Percentiles rank a stretch among this genome's conserved stretches.
Conservation (phyloP, 2,888 invertebrate genomes). For the Limnephilus marmoratus region DNA sequence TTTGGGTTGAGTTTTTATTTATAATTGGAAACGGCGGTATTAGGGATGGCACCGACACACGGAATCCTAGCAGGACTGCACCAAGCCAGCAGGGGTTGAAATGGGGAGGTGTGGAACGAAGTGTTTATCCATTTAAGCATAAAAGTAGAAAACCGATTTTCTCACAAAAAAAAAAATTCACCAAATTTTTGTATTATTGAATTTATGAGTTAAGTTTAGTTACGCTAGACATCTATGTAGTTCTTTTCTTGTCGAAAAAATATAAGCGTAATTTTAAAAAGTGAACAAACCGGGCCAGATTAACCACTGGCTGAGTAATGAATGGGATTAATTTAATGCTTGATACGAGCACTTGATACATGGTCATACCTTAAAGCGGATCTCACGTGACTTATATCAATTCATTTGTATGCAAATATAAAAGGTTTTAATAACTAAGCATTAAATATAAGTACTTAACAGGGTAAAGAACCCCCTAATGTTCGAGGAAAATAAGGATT, state of each 20-base stretch:
- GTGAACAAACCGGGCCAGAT: background rate
- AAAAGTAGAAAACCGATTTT: too few species aligned
- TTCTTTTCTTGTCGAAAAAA: background rate
- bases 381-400: background rate
- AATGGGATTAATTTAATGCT: background rate
- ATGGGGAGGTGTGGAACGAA: background rate
- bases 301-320: background rate
- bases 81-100: background rate
- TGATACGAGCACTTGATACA: background rate
- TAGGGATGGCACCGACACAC: conserved; percentile 3
- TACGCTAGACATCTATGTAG: background rate
- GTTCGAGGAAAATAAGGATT: background rate
- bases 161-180: too few species aligned
- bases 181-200: too few species aligned
- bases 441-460: background rate
- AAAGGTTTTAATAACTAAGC: background rate
- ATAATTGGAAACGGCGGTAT: background rate
- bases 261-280: too few species aligned
- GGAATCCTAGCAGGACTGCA: background rate
- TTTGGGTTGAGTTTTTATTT: background rate
- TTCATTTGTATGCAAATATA: background rate
- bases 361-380: background rate
- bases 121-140: background rate
- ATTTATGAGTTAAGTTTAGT: background rate
- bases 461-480: background rate